Evolutionary conservation across 2,888 invertebrate genomes (phyloP), one percentile per base, ranked within the genome.

Genomic region (Pelosia muscerda): DNA sequence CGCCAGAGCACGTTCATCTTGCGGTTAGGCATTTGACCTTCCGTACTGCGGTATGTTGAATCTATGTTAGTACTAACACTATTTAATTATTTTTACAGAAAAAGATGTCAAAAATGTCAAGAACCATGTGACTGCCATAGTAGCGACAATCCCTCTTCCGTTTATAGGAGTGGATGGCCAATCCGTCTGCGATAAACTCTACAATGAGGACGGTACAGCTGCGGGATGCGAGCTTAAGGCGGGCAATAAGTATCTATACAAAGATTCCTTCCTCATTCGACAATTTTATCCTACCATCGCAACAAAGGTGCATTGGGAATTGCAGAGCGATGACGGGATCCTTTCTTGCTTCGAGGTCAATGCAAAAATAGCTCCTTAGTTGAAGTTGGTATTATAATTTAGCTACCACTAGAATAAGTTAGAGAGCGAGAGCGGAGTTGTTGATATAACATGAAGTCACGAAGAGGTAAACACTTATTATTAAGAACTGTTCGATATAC

Each of bases 151-250:
- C 0, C 93, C 95, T 0, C 83, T 98, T 63, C 98, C 98, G 0
- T 98, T 97, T 86, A 84, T 97, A 13, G 98, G 98, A 11, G 97
- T 97, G 19, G 97, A 98, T 85, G 97, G 96, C 15, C 93, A 91
- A 28, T 95, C 96, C 63, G 96, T 97, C 38, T 98, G 98, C 81
- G 92, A 95, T 26, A 95, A 96, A 76, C 89, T 98, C 61, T 96
- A 89, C 75, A 87, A 86, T 0, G 91, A 90, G 67, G 95, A 95
- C 71, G 97, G 96, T 0, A 93, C 92, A 65, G 95, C 96, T 81
- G 95, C 95, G 1, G 87, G 95, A 2, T 98, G 98, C 73, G 97
- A 97, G 0, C 89, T 98, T 59, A 95, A 96, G 80, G 96, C 96
- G 9, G 97, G 96, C 57, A 93, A 93, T 71, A 95, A 95, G 22